A percentile compares a stretch with the other conserved stretches of the same genome.
These are phyloP conservation scores for Blastobasis adustella DNA, from an alignment of 2,888 invertebrate genomes.

Conservation along the genomic window DNA sequence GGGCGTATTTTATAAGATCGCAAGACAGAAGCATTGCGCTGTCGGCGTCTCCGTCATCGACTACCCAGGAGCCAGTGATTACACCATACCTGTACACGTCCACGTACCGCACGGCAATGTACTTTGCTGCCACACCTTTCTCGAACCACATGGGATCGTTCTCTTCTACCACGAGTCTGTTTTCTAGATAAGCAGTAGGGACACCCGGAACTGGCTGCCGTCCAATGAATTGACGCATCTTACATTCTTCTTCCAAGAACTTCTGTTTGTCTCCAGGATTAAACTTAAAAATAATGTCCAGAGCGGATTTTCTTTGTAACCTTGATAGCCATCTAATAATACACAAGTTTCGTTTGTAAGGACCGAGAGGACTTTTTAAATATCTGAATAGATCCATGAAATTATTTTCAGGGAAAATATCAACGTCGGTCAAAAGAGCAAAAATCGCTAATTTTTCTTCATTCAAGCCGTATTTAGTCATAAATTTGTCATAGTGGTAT, in stretches of 20 bases:
- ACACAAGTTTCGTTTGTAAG: conserved; percentile 1
- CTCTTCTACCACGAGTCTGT: conserved; percentile 11
- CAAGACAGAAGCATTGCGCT: conserved; percentile 22
- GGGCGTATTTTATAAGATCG: conserved; percentile 32
- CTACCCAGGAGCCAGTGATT: conserved; percentile 13
- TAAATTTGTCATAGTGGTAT: conserved; percentile 21
- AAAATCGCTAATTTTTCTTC: conserved; percentile 25
- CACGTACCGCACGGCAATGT: conserved; percentile 17
- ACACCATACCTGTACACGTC: conserved; percentile 15
- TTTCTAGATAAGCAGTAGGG: conserved; percentile 10
- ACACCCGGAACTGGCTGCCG: conserved; percentile 10
- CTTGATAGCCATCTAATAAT: conserved; percentile 9
- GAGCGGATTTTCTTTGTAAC: not conserved
- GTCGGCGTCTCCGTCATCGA: conserved; percentile 16
- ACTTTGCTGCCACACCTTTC: conserved; percentile 19
- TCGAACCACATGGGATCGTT: conserved; percentile 25
- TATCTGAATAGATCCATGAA: conserved; percentile 19
- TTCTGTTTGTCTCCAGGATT: not conserved
- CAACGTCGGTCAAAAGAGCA: conserved; percentile 22
- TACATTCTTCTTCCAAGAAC: conserved; percentile 6
- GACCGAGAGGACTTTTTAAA: not conserved
- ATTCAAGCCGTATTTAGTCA: conserved; percentile 18
- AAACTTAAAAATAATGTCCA: conserved; percentile 1
- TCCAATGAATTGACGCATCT: conserved; percentile 5
- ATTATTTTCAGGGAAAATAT: conserved; percentile 16